Percentiles rank a stretch among this genome's conserved stretches.
Evolutionary conservation across 1,140 invertebrate species (phyloP).

Genomic region (Augochlora pura): DNA sequence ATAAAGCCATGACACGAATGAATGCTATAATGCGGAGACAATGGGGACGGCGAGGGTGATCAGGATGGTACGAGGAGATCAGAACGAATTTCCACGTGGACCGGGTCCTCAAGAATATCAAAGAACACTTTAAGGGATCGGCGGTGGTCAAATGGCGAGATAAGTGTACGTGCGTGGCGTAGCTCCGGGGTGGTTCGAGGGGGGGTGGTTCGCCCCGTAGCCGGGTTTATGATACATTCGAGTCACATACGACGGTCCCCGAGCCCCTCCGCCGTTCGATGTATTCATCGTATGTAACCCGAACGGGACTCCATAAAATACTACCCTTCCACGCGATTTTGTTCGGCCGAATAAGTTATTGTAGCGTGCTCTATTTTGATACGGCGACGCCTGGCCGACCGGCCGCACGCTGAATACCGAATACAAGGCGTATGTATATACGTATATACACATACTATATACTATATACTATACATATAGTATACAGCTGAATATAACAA

Average conservation of each 20-base stretch:
- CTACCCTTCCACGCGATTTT: slow-evolving; percentile 67
- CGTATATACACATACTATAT: slow-evolving; percentile 2
- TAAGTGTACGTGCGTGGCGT: slow-evolving; percentile 54
- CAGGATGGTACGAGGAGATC: not conserved
- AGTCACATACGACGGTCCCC: slow-evolving; percentile 59
- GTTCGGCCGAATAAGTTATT: slow-evolving; percentile 72
- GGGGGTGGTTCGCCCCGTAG: slow-evolving; percentile 31
- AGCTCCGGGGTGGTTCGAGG: not conserved
- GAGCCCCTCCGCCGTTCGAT: slow-evolving; percentile 48
- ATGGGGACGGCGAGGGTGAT: not conserved
- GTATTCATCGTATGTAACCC: slow-evolving; percentile 71
- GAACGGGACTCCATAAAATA: slow-evolving; percentile 71
- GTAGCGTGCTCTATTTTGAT: slow-evolving; percentile 69
- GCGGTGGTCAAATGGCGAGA: slow-evolving; percentile 49
- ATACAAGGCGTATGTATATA: slow-evolving; percentile 55
- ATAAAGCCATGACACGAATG: no score
- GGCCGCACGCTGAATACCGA: slow-evolving; percentile 65
- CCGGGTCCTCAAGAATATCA: slow-evolving; percentile 20
- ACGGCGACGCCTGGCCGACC: slow-evolving; percentile 54
- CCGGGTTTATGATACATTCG: slow-evolving; percentile 63
- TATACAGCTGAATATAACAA: no score
- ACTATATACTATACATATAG: slow-evolving; percentile 51
- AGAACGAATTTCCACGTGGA: not conserved
- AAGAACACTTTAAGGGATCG: slow-evolving; percentile 29
- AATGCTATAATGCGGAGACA: no score